Conservation (phyloP, 2,113 vertebrate genomes). For the Megalops atlanticus region DNA sequence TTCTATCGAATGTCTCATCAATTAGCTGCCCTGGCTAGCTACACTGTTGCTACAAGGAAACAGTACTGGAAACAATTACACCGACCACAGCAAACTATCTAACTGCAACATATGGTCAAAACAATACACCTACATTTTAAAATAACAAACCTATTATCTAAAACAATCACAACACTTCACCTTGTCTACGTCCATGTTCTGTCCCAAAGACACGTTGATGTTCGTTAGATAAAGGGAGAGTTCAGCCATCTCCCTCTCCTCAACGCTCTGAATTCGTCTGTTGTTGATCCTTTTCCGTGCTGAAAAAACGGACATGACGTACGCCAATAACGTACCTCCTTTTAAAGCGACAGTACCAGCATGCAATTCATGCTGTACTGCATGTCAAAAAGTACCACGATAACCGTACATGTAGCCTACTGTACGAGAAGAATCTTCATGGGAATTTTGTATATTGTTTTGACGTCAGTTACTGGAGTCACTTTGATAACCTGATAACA, state of each 20-base stretch:
- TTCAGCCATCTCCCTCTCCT: conserved; percentile 15
- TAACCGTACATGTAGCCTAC: too few relatives aligned
- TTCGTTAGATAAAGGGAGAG: conserved; percentile 19
- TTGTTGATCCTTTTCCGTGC: not conserved
- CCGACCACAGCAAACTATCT: not conserved
- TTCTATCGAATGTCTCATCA: too few relatives aligned
- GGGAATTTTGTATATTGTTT: too few relatives aligned
- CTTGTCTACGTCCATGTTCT: conserved; percentile 30
- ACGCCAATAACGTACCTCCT: not conserved
- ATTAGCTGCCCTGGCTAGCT: not conserved
- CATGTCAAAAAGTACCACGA: too few relatives aligned
- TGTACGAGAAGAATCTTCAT: too few relatives aligned
- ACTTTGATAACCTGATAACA: too few relatives aligned
- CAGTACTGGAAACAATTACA: too few relatives aligned
- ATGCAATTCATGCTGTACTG: not conserved
- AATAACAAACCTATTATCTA: not conserved
- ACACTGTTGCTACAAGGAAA: not conserved
- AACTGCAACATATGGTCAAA: not conserved
- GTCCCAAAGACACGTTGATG: conserved; percentile 11
- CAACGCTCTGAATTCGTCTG: too few relatives aligned
- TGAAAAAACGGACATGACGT: conserved; percentile 25
- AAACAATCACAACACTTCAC: not conserved
- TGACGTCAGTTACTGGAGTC: too few relatives aligned
- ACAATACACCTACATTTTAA: not conserved
- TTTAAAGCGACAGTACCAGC: not conserved